Conservation (phyloP, 1,140 invertebrate genomes). For the Chymomyza costata region DNA sequence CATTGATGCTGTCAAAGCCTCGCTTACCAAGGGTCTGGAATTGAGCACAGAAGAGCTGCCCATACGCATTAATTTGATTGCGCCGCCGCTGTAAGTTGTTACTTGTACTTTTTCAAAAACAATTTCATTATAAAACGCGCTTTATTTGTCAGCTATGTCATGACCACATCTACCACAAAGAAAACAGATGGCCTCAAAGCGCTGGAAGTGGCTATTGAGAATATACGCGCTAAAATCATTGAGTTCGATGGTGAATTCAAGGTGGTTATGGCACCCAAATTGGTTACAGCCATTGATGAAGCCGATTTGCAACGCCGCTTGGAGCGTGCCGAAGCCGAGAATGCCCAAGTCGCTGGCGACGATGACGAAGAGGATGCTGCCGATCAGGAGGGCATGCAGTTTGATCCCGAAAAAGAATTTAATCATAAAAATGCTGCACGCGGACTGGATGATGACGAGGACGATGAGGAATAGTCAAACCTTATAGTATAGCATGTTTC, state of each 20-base stretch:
- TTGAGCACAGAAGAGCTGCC: constrained; percentile 94
- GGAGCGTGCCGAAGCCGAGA: constrained; percentile 94
- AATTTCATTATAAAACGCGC: neutral
- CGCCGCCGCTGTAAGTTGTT: constrained; percentile 89
- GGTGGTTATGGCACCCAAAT: constrained; percentile 97
- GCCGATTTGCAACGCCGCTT: constrained; percentile 94
- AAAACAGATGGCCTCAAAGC: constrained; percentile 93
- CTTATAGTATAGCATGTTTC: neutral
- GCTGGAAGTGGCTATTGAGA: constrained; percentile 91
- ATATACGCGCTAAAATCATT: constrained; percentile 90
- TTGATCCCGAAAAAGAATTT: constrained; percentile 75
- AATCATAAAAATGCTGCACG: constrained; percentile 53
- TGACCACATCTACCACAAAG: constrained; percentile 98
- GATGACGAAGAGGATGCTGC: constrained; percentile 90
- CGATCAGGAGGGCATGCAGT: constrained; percentile 75
- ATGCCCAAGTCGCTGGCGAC: constrained; percentile 94
- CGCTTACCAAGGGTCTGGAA: constrained; percentile 93
- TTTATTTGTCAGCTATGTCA: constrained; percentile 79
- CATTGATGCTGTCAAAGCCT: constrained; percentile 98
- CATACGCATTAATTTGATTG: constrained; percentile 99
- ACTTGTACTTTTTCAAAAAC: constrained; percentile 16
- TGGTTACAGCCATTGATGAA: constrained; percentile 98
- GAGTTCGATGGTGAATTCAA: constrained; percentile 93
- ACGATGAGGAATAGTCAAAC: constrained; percentile 39
- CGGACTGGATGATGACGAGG: constrained; percentile 35